Evolutionary conservation across 1,140 invertebrate species (phyloP).

Genomic region (Hypothenemus hampei): DNA sequence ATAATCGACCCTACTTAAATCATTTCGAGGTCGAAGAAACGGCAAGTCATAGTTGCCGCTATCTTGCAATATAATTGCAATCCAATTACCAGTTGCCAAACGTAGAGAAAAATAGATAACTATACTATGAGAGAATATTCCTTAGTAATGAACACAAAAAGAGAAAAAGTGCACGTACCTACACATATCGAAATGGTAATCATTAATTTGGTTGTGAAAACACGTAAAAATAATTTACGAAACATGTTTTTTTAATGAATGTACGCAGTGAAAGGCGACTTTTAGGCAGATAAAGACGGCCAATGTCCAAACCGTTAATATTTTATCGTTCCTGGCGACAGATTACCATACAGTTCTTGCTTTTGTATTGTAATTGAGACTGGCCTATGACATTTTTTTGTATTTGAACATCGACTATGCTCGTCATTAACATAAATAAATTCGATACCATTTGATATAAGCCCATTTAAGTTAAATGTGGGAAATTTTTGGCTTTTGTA

Average conservation of each 20-base stretch:
- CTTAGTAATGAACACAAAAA: too few relatives aligned
- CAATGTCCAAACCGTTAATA: conserved; percentile 19
- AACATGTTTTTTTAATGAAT: conserved; percentile 25
- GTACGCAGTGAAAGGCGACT: conserved; percentile 20
- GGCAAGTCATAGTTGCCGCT: too few relatives aligned
- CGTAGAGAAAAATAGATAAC: too few relatives aligned
- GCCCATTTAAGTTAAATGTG: too few relatives aligned
- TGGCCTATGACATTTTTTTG: conserved; percentile 13
- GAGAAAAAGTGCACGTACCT: conserved; percentile 4
- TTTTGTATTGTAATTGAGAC: conserved; percentile 14
- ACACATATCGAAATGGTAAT: conserved; percentile 15
- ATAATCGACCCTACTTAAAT: too few relatives aligned
- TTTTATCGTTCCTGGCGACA: conserved; percentile 7
- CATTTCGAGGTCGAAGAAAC: too few relatives aligned
- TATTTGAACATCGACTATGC: not conserved
- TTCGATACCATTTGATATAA: too few relatives aligned
- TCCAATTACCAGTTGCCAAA: too few relatives aligned
- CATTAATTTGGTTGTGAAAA: conserved; percentile 22
- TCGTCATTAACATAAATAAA: not conserved
- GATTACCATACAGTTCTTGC: conserved; percentile 10
- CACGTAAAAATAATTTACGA: conserved; percentile 27
- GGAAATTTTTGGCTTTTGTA: too few relatives aligned
- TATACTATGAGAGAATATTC: too few relatives aligned
- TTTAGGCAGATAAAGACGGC: conserved; percentile 15
- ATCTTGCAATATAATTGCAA: too few relatives aligned